These are phyloP conservation scores for Trachelus tabidus DNA, from an alignment of 2,888 invertebrate genomes.

Conservation along the genomic window DNA sequence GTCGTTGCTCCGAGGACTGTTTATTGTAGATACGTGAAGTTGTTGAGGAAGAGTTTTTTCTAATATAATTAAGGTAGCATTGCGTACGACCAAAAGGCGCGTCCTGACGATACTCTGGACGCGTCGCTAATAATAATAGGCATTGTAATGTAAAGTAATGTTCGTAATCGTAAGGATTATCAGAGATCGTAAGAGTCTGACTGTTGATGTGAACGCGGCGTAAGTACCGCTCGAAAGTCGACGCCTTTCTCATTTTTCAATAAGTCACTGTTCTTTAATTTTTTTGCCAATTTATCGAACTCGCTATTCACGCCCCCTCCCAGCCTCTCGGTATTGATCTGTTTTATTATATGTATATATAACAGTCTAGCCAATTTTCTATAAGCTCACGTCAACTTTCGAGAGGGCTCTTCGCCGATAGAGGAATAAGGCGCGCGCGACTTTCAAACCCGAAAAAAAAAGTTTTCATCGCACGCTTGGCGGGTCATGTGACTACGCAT, in stretches of 20 bases:
- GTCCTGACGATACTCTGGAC: constrained; percentile 45
- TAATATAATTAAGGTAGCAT: constrained; percentile 61
- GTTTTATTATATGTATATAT: background rate
- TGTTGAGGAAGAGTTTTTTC: constrained; percentile 61
- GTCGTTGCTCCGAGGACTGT: constrained; percentile 14
- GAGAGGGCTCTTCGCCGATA: background rate
- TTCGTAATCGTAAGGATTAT: constrained; percentile 51
- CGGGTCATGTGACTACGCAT: background rate
- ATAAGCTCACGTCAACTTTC: background rate
- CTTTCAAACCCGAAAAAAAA: constrained; percentile 40
- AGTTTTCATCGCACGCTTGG: constrained; percentile 30
- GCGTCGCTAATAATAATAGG: constrained; percentile 51
- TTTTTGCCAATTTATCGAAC: background rate
- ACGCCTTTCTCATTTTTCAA: background rate
- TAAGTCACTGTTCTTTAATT: background rate
- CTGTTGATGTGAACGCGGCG: background rate
- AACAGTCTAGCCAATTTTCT: background rate
- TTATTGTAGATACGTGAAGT: constrained; percentile 59
- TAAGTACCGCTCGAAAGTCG: background rate
- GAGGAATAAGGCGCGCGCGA: constrained; percentile 35
- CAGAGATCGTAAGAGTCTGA: constrained; percentile 50
- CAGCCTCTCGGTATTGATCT: background rate
- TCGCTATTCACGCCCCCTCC: background rate
- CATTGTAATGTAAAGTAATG: constrained; percentile 57
- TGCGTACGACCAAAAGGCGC: constrained; percentile 63